Conservation (phyloP, 2,797 vertebrate genomes). For the Tiaroga cobitis region DNA sequence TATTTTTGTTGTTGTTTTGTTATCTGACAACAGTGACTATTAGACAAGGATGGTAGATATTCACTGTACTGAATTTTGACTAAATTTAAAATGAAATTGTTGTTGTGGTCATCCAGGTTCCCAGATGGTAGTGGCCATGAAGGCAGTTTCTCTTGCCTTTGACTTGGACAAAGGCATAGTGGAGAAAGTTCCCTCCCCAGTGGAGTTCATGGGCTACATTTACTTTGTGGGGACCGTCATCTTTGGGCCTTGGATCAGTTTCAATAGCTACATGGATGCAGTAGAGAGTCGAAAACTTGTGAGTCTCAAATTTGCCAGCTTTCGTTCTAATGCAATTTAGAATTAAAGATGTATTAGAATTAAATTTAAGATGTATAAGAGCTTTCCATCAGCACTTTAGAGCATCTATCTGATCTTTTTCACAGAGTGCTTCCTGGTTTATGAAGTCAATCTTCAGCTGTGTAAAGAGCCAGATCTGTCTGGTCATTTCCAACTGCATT, state of each 20-base stretch:
- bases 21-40: slow-evolving; percentile 9
- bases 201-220: slow-evolving; percentile 90
- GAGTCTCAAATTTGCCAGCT: slow-evolving; percentile 55
- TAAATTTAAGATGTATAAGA: background rate
- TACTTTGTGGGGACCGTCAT: slow-evolving; percentile 89
- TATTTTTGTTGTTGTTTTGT: background rate
- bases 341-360: background rate
- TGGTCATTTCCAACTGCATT: slow-evolving; percentile 88
- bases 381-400: background rate
- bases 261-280: slow-evolving; percentile 82
- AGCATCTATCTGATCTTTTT: slow-evolving; percentile 14
- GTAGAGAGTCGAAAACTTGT: slow-evolving; percentile 81
- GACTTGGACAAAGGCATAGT: slow-evolving; percentile 84
- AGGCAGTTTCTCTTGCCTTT: slow-evolving; percentile 90
- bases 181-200: slow-evolving; percentile 74
- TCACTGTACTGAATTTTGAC: background rate
- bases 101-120: slow-evolving; percentile 74
- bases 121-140: slow-evolving; percentile 96
- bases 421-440: slow-evolving; percentile 83
- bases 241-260: slow-evolving; percentile 93
- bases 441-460: slow-evolving; percentile 77
- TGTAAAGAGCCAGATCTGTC: slow-evolving; percentile 83
- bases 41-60: background rate
- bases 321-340: background rate
- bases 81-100: background rate